phyloP scores from a whole-genome alignment of 30 jellyfish, hydroid and myxozoan species.

The Clytia hemisphaerica region DNA sequence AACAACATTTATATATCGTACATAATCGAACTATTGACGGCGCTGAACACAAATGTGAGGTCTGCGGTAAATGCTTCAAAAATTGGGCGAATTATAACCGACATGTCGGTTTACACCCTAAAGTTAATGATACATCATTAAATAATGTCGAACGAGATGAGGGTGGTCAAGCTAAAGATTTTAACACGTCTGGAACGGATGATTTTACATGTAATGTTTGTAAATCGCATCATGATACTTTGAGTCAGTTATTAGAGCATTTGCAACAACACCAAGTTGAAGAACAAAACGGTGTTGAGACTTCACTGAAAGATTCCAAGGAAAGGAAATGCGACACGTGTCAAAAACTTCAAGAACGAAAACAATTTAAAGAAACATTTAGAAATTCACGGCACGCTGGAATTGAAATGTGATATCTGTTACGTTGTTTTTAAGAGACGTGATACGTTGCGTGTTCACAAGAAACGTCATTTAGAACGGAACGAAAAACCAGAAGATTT shows the following conservation, averaged over 20 bases:
- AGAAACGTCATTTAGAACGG: slow-evolving; percentile 6
- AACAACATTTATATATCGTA: not conserved
- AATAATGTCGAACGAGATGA: not conserved
- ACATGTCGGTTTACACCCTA: slow-evolving; percentile 6
- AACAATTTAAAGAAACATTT: not conserved
- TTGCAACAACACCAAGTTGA: slow-evolving; percentile 4
- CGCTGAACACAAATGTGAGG: slow-evolving; percentile 20
- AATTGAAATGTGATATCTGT: slow-evolving; percentile 8
- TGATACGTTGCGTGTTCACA: slow-evolving; percentile 12
- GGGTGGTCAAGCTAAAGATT: not conserved
- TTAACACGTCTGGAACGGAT: too few relatives aligned
- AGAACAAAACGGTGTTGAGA: not conserved
- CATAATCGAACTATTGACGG: not conserved
- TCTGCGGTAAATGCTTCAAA: slow-evolving; percentile 13
- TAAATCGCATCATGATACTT: not conserved
- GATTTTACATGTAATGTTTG: slow-evolving; percentile 5
- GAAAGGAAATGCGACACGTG: not conserved
- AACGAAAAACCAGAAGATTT: not conserved
- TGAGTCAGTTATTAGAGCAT: slow-evolving; percentile 1
- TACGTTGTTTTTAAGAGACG: not conserved
- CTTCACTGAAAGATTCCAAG: too few relatives aligned
- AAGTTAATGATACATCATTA: not conserved
- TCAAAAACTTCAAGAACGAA: not conserved
- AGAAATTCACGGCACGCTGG: slow-evolving; percentile 4
- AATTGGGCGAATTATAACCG: slow-evolving; percentile 17